These are phyloP conservation scores for Gyps fulvus DNA, from an alignment of 2,113 vertebrate genomes.

Conservation along the genomic window DNA sequence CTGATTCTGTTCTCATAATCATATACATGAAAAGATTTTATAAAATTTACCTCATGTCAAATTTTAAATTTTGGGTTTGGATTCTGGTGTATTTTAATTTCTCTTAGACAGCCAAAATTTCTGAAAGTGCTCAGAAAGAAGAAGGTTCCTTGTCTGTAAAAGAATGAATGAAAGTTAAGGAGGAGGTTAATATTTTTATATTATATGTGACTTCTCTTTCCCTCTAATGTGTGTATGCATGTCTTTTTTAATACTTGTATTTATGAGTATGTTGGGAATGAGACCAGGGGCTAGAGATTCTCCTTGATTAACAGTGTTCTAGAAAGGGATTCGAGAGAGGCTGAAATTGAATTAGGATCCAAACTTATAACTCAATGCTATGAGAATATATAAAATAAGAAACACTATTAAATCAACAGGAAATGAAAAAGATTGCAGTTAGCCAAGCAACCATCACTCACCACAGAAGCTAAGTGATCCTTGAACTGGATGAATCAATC, in stretches of 20 bases:
- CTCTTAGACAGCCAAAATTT: not conserved
- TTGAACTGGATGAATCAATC: constrained; percentile 59
- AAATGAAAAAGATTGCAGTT: constrained; percentile 42
- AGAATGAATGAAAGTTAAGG: not conserved
- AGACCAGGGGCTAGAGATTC: not conserved
- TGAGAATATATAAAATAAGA: constrained; percentile 58
- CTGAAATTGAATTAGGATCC: not conserved
- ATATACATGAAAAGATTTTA: not conserved
- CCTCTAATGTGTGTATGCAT: not conserved
- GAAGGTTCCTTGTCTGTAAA: not conserved
- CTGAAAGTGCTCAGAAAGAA: not conserved
- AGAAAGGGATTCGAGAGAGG: not conserved
- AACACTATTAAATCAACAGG: constrained; percentile 59
- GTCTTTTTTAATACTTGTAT: not conserved
- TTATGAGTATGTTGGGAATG: not conserved
- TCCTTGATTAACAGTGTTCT: constrained; percentile 6
- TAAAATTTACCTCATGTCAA: not conserved
- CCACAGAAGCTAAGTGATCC: constrained; percentile 29
- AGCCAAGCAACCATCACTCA: constrained; percentile 47
- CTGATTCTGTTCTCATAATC: not conserved
- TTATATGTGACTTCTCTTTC: not conserved
- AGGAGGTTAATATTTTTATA: not conserved
- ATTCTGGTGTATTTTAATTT: not conserved
- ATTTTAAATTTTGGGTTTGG: not conserved
- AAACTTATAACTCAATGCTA: constrained; percentile 35